Evolutionary conservation across 2,888 invertebrate species (phyloP).

Genomic region (Notocelia uddmanniana): DNA sequence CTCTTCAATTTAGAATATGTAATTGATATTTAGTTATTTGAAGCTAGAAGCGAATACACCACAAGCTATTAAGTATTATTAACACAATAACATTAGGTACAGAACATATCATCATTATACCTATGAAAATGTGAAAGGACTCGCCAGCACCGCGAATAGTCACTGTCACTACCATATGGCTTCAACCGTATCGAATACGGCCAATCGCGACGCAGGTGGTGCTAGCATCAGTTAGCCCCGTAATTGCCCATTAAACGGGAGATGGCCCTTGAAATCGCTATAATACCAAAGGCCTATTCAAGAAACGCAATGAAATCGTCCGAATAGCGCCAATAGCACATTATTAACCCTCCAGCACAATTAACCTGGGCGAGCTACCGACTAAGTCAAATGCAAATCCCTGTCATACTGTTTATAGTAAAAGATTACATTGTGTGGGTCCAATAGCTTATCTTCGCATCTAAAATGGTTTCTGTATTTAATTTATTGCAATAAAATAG

Average conservation of each 20-base stretch:
- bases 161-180: conserved; percentile 11
- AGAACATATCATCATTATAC: background rate
- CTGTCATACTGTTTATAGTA: conserved; percentile 79
- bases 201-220: conserved; percentile 63
- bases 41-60: background rate
- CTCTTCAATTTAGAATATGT: background rate
- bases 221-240: conserved; percentile 53
- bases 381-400: conserved; percentile 80
- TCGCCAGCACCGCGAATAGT: conserved; percentile 4
- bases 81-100: background rate
- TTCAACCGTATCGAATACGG: conserved; percentile 17
- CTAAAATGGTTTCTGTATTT: conserved; percentile 77
- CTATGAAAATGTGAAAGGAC: background rate
- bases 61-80: background rate
- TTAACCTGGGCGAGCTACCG: conserved; percentile 70
- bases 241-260: conserved; percentile 77
- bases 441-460: conserved; percentile 78
- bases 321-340: conserved; percentile 76
- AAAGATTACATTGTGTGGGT: conserved; percentile 83
- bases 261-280: conserved; percentile 71
- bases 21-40: background rate
- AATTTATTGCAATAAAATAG: conserved; percentile 84
- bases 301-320: conserved; percentile 79
- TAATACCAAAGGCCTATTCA: conserved; percentile 67
- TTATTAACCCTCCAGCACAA: conserved; percentile 73